Base-by-base conservation (phyloP, 2,888 invertebrate genomes). In the Drosophila percnosoma region DNA sequence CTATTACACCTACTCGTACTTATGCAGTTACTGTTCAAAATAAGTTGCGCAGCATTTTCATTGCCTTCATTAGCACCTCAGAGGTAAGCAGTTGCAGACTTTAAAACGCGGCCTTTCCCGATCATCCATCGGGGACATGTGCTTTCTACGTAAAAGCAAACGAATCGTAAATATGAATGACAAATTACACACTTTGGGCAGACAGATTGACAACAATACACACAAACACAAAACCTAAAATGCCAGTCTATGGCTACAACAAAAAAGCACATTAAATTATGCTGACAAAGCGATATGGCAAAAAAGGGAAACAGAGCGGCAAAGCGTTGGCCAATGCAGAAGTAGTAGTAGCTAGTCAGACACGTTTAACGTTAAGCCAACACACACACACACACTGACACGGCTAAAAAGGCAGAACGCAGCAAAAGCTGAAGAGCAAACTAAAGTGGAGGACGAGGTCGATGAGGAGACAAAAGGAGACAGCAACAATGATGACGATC, bases 161-260 rank as follows among this genome's bases (percentile, higher is more conserved):
- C 55, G 60, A 52, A 68, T 66, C 65, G 76, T 71, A 80, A 85
- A 88, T 87, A 84, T 84, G 79, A 86, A 86, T 90, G 89, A 90
- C 82, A 86, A 90, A 89, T 90, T 87, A 83, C 79, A 84, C 78
- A 86, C 84, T 86, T 89, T 74, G 68, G 57, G 59, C 86, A 82
- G 83, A 70, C 90, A 86, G 79, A 83, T 86, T 86, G 88, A 79
- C 85, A 84, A 76, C 75, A 73, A 73, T 55, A 74, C 55, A 68
- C 36, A 67, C 40, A 73, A 53, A 61, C 33, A 68, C 15, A 66
- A 52, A 52, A 60, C 66, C 70, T 63, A 68, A 45, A 73, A 66
- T 64, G 66, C 42, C 63, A 72, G 65, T 33, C 40, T 57, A 40
- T 59, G 60, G 57, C n/a, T 45, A 62, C 60, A 61, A 73, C 45